Conservation (phyloP, 2,797 vertebrate genomes). For the Cuculus canorus region DNA sequence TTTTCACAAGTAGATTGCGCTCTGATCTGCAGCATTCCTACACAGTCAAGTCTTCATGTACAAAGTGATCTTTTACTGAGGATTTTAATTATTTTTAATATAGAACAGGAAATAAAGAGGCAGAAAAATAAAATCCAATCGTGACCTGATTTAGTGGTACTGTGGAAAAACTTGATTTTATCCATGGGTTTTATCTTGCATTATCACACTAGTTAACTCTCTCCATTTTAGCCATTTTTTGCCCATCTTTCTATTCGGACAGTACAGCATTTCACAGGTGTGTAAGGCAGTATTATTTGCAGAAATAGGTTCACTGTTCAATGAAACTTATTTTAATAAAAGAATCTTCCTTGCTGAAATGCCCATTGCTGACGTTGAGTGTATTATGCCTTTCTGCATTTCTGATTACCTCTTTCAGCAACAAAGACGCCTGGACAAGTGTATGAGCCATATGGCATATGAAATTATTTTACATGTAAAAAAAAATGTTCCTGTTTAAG, state of each 20-base stretch:
- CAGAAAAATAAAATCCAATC: not conserved
- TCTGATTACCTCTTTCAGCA: not conserved
- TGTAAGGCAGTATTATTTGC: not conserved
- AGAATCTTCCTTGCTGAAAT: not conserved
- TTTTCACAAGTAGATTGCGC: constrained; percentile 61
- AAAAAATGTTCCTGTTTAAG: not conserved
- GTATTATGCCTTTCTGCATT: not conserved
- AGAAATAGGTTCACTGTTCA: not conserved
- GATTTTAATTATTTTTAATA: constrained; percentile 2
- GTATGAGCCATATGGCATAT: not conserved
- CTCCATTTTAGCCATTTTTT: not conserved
- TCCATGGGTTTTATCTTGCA: not conserved
- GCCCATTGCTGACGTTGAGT: not conserved
- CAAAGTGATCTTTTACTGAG: constrained; percentile 19
- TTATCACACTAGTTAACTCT: not conserved
- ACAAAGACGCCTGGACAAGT: not conserved
- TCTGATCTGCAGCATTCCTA: constrained; percentile 60
- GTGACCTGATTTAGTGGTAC: not conserved
- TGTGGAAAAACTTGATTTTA: not conserved
- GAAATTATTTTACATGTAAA: not conserved
- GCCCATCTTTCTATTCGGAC: not conserved
- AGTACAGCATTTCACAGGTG: not conserved
- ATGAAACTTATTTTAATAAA: not conserved
- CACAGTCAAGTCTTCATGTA: constrained; percentile 28
- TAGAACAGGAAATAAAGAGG: not conserved